Evolutionary conservation across 2,113 vertebrate species (phyloP).

Genomic region (Nesogale talazaci): DNA sequence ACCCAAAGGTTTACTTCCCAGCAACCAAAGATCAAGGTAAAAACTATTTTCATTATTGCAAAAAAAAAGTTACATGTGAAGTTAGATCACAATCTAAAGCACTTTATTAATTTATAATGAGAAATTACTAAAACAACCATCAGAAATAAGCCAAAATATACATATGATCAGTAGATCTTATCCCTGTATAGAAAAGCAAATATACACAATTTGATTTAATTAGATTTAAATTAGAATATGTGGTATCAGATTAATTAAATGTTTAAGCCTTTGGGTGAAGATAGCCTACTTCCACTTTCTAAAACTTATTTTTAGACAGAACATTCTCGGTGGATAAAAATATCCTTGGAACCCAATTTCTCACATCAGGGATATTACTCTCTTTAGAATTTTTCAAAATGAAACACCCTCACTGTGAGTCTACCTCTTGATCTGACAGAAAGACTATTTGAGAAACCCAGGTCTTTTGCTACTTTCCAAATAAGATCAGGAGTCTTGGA

Average conservation of each 20-base stretch:
- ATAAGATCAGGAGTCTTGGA: not conserved
- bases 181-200: not conserved
- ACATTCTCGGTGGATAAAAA: not conserved
- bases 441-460: not conserved
- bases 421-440: not conserved
- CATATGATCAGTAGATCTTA: not conserved
- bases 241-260: not conserved
- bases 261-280: not conserved
- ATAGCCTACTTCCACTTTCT: not conserved
- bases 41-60: no score
- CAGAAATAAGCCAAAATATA: not conserved
- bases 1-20: no score
- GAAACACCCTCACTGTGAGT: not conserved
- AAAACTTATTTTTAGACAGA: not conserved
- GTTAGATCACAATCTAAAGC: not conserved
- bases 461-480: not conserved
- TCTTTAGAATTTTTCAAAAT: not conserved
- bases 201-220: not conserved
- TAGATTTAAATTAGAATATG: not conserved
- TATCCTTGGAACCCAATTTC: not conserved
- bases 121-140: not conserved
- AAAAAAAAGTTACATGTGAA: no score
- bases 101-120: not conserved
- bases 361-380: not conserved
- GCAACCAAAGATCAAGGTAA: no score